phyloP scores from a whole-genome alignment of 1,140 invertebrate genomes.

The Hylaeus anthracinus region DNA sequence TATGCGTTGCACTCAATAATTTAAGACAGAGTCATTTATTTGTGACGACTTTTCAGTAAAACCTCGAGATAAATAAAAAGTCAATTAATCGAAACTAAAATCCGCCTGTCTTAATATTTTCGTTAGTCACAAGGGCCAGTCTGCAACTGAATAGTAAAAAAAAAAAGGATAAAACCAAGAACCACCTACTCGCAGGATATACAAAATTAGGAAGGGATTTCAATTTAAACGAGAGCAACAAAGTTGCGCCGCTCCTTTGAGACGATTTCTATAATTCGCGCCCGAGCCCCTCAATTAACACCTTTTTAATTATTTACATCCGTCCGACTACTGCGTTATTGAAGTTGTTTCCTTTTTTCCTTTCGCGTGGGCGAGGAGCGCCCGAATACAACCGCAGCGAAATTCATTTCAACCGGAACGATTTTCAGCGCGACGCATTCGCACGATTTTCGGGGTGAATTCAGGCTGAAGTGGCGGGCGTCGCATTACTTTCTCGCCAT shows the following conservation, averaged over 20 bases:
- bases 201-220: too few species aligned
- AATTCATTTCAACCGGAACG: slow-evolving; percentile 19
- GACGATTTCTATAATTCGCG: not conserved
- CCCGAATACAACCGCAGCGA: not conserved
- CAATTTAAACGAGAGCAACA: not conserved
- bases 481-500: not conserved
- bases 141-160: too few species aligned
- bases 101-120: too few species aligned
- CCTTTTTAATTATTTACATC: not conserved
- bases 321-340: not conserved
- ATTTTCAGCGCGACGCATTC: slow-evolving; percentile 8
- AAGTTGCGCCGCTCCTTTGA: not conserved
- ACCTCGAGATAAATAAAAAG: too few species aligned
- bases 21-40: too few species aligned
- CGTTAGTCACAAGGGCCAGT: too few species aligned
- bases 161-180: too few species aligned
- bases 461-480: slow-evolving; percentile 10
- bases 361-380: not conserved
- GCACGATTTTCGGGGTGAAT: slow-evolving; percentile 29
- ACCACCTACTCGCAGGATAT: too few species aligned
- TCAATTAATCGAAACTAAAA: too few species aligned
- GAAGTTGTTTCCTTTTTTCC: not conserved
- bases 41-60: too few species aligned
- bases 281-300: not conserved
- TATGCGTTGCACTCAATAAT: too few species aligned